These are phyloP conservation scores for Drosophila greeni DNA, from an alignment of 2,888 invertebrate species.

Conservation along the genomic window DNA sequence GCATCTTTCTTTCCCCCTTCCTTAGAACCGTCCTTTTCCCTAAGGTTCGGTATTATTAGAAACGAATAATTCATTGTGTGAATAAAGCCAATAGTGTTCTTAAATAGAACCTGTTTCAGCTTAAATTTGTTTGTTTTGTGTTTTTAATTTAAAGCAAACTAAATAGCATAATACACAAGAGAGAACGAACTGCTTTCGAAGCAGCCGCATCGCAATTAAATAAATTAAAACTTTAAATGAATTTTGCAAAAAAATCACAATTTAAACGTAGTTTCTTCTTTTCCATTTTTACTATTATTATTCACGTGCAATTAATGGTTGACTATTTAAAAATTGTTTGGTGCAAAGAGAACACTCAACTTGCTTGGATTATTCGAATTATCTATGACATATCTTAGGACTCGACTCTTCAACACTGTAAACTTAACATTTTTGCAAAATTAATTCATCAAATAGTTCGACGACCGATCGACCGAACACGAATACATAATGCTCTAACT, in stretches of 20 bases:
- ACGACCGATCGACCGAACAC: conserved; percentile 31
- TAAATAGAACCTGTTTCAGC: conserved; percentile 5
- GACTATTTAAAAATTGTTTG: conserved; percentile 43
- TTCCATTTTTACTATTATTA: conserved; percentile 20
- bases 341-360: conserved; percentile 58
- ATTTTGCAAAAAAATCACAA: conserved; percentile 57
- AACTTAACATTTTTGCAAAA: conserved; percentile 53
- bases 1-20: background rate
- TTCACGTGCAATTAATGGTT: conserved; percentile 37
- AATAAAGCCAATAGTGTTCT: conserved; percentile 4
- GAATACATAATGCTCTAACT: conserved; percentile 53
- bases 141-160: conserved; percentile 59
- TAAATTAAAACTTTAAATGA: conserved; percentile 54
- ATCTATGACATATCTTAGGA: conserved; percentile 36
- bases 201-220: conserved; percentile 54
- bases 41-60: conserved; percentile 3
- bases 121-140: conserved; percentile 30
- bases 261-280: conserved; percentile 30
- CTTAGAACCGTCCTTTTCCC: background rate
- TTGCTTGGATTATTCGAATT: conserved; percentile 64
- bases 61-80: background rate
- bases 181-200: conserved; percentile 46
- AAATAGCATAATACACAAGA: conserved; percentile 59
- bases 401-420: conserved; percentile 15
- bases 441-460: conserved; percentile 37